A percentile compares a stretch with the other conserved stretches of the same genome.
phyloP scores from a whole-genome alignment of 2,888 invertebrate genomes.

The Villa cingulata region DNA sequence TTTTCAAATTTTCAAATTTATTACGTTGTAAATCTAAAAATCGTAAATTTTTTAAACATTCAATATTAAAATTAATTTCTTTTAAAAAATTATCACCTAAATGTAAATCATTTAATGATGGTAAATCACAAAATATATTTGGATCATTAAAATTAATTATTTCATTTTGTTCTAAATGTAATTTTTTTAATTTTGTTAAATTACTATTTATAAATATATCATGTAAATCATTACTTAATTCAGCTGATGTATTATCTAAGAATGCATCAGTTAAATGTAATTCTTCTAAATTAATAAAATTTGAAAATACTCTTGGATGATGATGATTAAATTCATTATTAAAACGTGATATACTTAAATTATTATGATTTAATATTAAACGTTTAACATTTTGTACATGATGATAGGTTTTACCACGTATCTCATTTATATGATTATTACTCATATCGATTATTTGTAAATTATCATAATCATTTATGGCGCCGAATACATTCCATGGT shows the following conservation, averaged over 20 bases:
- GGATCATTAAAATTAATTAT: slow-evolving; percentile 50
- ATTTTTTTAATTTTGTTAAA: slow-evolving; percentile 48
- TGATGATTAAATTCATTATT: slow-evolving; percentile 44
- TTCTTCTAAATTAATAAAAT: slow-evolving; percentile 52
- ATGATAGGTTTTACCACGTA: slow-evolving; percentile 61
- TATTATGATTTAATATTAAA: slow-evolving; percentile 57
- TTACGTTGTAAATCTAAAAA: slow-evolving; percentile 58
- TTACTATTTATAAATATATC: slow-evolving; percentile 57
- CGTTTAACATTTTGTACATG: slow-evolving; percentile 54
- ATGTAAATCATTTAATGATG: slow-evolving; percentile 50
- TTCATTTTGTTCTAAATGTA: slow-evolving; percentile 65
- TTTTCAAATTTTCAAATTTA: slow-evolving; percentile 43
- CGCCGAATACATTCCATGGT: slow-evolving; percentile 59
- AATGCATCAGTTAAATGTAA: slow-evolving; percentile 62
- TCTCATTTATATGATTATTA: slow-evolving; percentile 53
- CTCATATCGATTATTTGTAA: slow-evolving; percentile 58
- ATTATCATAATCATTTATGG: slow-evolving; percentile 41
- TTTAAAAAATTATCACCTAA: slow-evolving; percentile 51
- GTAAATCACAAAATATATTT: slow-evolving; percentile 55
- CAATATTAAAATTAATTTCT: slow-evolving; percentile 49
- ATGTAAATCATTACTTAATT: slow-evolving; percentile 51
- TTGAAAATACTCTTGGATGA: slow-evolving; percentile 55
- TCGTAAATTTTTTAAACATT: slow-evolving; percentile 49
- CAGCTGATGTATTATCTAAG: slow-evolving; percentile 46
- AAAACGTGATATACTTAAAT: slow-evolving; percentile 45